These are phyloP conservation scores for Rhaphigaster nebulosa DNA, from an alignment of 2,888 invertebrate genomes.

Conservation along the genomic window DNA sequence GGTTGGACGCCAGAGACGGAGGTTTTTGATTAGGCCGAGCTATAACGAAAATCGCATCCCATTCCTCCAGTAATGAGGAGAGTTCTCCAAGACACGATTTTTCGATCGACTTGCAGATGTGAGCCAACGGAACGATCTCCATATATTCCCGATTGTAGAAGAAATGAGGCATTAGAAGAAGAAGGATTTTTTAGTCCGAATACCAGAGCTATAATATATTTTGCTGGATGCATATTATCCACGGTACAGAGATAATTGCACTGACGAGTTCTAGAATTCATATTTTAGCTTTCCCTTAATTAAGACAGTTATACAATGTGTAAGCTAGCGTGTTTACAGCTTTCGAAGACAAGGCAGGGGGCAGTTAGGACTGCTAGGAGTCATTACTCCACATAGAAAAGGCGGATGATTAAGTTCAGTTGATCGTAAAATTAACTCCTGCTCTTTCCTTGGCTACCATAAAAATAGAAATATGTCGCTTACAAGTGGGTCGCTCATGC, in stretches of 20 bases:
- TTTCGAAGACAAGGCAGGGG: background rate
- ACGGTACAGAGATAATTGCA: background rate
- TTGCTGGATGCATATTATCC: background rate
- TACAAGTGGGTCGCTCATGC: background rate
- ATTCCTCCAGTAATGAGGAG: conserved; percentile 35
- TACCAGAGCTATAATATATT: background rate
- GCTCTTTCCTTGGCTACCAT: background rate
- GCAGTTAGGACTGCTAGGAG: background rate
- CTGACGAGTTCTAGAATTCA: background rate
- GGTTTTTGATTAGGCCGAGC: conserved; percentile 33
- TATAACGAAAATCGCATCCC: conserved; percentile 37
- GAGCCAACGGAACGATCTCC: conserved; percentile 9
- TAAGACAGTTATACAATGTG: too few relatives aligned
- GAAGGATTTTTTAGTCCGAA: background rate
- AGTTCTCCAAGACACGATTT: conserved; percentile 32
- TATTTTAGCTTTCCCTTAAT: conserved; percentile 9
- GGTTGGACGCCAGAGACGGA: conserved; percentile 12
- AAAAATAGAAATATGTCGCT: conserved; percentile 1
- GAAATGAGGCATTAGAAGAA: background rate
- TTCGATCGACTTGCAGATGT: conserved; percentile 37
- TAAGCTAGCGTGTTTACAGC: background rate
- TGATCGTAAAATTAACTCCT: conserved; percentile 31
- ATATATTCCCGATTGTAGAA: background rate
- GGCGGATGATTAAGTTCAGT: background rate
- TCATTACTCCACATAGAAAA: background rate